These are phyloP conservation scores for Actinostola sp. DNA, from an alignment of 92 coral and sea anemone species.

Conservation along the genomic window DNA sequence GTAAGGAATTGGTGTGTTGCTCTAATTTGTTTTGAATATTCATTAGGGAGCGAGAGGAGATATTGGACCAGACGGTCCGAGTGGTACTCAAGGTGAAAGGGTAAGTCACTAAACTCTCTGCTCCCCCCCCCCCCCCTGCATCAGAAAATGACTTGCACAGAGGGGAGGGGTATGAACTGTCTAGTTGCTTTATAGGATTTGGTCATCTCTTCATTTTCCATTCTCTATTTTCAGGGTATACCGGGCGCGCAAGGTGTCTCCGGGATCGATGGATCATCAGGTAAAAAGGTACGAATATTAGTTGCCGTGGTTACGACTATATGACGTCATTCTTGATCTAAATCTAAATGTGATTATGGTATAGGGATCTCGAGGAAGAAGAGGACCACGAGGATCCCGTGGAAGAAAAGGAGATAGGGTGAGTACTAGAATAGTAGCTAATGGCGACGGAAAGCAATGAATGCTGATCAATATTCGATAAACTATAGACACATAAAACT, in stretches of 20 bases:
- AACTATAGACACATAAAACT: too few species aligned
- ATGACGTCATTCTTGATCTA: background rate
- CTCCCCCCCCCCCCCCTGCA: too few species aligned
- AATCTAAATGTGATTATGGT: background rate
- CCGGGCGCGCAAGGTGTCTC: slow-evolving; percentile 49
- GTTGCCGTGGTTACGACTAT: background rate
- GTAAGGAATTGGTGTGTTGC: background rate
- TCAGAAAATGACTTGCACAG: too few species aligned
- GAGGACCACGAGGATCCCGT: slow-evolving; percentile 55
- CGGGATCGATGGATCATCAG: slow-evolving; percentile 45
- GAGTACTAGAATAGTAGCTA: slow-evolving; percentile 7
- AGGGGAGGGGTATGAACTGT: too few species aligned
- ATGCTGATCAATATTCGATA: too few species aligned
- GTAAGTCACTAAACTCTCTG: slow-evolving; percentile 17
- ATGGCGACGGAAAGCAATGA: too few species aligned
- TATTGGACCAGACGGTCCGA: slow-evolving; percentile 45
- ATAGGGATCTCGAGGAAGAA: slow-evolving; percentile 50
- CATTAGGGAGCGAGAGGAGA: slow-evolving; percentile 57
- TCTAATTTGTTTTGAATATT: background rate
- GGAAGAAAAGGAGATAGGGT: slow-evolving; percentile 60
- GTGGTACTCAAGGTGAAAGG: slow-evolving; percentile 47
- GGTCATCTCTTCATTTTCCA: background rate
- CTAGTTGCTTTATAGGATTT: too few species aligned
- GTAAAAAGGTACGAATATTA: slow-evolving; percentile 29
- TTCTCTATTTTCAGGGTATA: slow-evolving; percentile 25